Evolutionary conservation across 2,113 vertebrate genomes (phyloP), one percentile per base, ranked within the genome.

Genomic region (Brachyistius frenatus): DNA sequence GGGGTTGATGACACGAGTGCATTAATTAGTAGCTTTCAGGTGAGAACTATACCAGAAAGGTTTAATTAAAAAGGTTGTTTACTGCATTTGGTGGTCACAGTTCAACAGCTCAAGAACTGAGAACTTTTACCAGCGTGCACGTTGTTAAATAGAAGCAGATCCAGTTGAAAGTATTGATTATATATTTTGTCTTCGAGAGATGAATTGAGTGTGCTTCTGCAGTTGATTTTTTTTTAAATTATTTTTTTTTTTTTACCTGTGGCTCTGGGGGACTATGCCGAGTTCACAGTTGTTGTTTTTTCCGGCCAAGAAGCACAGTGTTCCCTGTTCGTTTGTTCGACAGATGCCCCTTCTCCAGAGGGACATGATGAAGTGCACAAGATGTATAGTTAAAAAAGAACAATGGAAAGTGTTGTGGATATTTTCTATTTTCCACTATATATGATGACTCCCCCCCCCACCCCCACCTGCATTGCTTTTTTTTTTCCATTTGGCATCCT

Each of bases 371-470:
- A 77, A 73, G 55, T 65, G 44, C 83, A 85, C 78, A 76, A 82
- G 79, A 81, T 76, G 53, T 74, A 78, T 67, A 56, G 85, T 79
- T 87, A 70, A 58, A 52, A 67, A 83, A 86, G 67, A 89, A 86
- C 83, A 84, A 77, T 81, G 58, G 61, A 37, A 41, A 47, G 9
- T 67, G 11, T 55, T 56, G 31, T 47, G n/a, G n/a, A 65, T 55
- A 53, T 71, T 55, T 55, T 44, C 16, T 5, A 2, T 39, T 39
- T 7, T 39, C 5, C 11, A 5, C 23, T 7, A 8, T 71, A 56
- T 50, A 62, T 23, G 54, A 68, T 4, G 37, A 47, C 52, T 73
- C 37, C n/a, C 13, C 35, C 8, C 30, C 4, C 6, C 32, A 8
- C 13, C 16, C 16, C 7, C 41, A 9, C 41, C 11, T 7, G 8